A percentile compares a stretch with the other conserved stretches of the same genome.
Evolutionary conservation across 1,140 invertebrate genomes (phyloP).

Genomic region (Ceratosolen fusciceps): DNA sequence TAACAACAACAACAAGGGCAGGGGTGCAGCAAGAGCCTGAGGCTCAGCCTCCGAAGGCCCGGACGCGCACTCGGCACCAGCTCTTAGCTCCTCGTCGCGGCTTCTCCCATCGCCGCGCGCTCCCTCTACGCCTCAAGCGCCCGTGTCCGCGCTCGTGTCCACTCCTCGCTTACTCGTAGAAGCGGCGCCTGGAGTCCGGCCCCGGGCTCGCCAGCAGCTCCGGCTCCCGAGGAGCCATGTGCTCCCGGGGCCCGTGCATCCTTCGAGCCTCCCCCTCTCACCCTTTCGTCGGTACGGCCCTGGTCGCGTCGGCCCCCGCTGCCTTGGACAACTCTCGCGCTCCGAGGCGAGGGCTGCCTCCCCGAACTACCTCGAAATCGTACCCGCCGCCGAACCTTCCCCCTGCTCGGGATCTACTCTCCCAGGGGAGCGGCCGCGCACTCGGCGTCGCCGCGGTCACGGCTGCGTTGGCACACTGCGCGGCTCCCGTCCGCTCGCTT

Average conservation of each 20-base stretch:
- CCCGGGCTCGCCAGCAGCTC: background rate
- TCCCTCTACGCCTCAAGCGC: conserved; percentile 12
- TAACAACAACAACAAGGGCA: background rate
- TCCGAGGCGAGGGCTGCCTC: background rate
- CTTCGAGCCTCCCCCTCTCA: background rate
- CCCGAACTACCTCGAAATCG: too few species aligned
- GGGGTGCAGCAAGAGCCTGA: background rate
- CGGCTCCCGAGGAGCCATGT: background rate
- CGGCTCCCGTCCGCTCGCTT: background rate
- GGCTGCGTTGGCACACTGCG: background rate
- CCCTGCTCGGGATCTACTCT: background rate
- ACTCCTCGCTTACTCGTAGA: background rate
- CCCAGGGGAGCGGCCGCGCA: background rate
- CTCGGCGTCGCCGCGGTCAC: background rate
- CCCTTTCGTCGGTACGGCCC: background rate
- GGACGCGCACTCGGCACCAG: background rate
- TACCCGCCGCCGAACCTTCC: background rate
- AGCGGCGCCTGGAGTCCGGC: background rate
- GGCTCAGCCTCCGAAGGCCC: background rate
- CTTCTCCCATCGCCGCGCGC: conserved; percentile 19
- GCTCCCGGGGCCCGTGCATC: background rate
- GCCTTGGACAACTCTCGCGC: background rate
- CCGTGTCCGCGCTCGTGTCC: conserved; percentile 3
- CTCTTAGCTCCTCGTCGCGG: conserved; percentile 14
- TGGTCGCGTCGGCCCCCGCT: background rate